A percentile compares a stretch with the other conserved stretches of the same genome.
Conservation (phyloP, 1,140 invertebrate genomes). For the Sipha flava region DNA sequence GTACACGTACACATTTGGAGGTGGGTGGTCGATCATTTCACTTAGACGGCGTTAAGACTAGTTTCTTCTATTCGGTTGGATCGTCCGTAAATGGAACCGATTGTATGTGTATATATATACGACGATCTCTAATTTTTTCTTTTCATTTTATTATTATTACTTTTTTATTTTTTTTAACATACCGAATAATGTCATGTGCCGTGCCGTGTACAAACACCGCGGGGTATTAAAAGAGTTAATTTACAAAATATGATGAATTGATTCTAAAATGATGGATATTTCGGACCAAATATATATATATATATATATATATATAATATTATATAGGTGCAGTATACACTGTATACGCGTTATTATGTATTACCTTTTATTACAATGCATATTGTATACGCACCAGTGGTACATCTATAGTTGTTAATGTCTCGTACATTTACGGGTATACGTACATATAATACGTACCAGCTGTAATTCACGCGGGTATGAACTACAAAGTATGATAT, state of each 20-base stretch:
- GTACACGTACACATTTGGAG: neutral
- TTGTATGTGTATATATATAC: neutral
- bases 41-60: constrained; percentile 11
- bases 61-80: neutral
- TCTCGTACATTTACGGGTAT: too few relatives aligned
- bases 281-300: too few relatives aligned
- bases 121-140: neutral
- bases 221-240: constrained; percentile 6
- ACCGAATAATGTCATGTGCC: neutral
- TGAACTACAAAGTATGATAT: too few relatives aligned
- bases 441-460: too few relatives aligned
- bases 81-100: neutral
- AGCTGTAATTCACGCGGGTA: too few relatives aligned
- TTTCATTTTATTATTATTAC: neutral
- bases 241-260: constrained; percentile 14
- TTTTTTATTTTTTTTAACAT: neutral
- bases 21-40: constrained; percentile 23
- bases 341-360: too few relatives aligned
- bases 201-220: neutral
- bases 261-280: neutral
- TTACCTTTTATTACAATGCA: too few relatives aligned
- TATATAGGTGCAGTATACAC: too few relatives aligned
- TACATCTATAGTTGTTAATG: too few relatives aligned
- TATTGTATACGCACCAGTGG: too few relatives aligned
- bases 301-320: too few relatives aligned